These are phyloP conservation scores for Benthochromis sp. DNA, from an alignment of 2,113 vertebrate genomes.

Conservation along the genomic window DNA sequence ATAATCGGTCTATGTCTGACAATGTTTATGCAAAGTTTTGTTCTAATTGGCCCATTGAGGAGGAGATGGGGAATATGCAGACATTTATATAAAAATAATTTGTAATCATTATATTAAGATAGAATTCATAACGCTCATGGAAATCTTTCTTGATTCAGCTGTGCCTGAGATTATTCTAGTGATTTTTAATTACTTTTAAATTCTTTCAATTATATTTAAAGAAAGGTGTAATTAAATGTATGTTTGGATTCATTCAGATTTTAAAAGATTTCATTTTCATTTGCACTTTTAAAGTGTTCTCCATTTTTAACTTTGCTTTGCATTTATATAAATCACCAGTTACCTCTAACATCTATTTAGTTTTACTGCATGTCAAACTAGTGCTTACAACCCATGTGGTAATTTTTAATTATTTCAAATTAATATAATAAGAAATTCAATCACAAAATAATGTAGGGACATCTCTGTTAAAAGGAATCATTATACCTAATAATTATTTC, in stretches of 20 bases:
- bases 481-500: background rate
- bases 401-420: background rate
- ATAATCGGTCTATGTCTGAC: background rate
- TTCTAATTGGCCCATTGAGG: background rate
- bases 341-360: background rate
- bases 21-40: background rate
- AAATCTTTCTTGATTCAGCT: background rate
- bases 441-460: background rate
- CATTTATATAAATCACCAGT: background rate
- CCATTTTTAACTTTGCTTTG: background rate
- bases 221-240: background rate
- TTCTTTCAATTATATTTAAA: background rate
- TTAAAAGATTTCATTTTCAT: background rate
- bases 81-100: background rate
- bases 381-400: background rate
- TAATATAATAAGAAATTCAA: background rate
- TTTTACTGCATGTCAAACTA: background rate
- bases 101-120: background rate
- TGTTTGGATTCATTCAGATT: background rate
- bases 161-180: background rate
- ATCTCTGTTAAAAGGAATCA: constrained; percentile 17
- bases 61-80: background rate
- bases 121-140: background rate
- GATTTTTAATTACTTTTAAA: background rate
- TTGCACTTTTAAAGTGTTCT: background rate